phyloP scores from a whole-genome alignment of 1,140 invertebrate genomes.

The Scaptodrosophila lebanonensis region DNA sequence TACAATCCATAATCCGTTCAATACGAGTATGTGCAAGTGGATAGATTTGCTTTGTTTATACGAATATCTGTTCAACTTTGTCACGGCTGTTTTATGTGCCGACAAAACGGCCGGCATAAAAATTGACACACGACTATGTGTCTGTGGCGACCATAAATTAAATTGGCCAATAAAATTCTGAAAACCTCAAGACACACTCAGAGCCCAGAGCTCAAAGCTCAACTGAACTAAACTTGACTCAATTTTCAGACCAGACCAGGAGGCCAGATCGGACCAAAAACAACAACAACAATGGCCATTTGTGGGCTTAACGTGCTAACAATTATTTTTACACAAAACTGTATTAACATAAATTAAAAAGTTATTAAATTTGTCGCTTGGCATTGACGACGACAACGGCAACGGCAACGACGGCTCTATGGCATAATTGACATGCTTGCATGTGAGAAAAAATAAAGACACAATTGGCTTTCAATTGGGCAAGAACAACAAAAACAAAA shows the following conservation, averaged over 20 bases:
- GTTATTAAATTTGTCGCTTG: slow-evolving; percentile 45
- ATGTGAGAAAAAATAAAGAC: background rate
- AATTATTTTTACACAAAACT: slow-evolving; percentile 21
- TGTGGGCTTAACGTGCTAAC: slow-evolving; percentile 33
- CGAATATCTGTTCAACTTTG: slow-evolving; percentile 12
- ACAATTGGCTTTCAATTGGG: too few species aligned
- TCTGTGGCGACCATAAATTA: slow-evolving; percentile 54
- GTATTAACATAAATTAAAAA: slow-evolving; percentile 29
- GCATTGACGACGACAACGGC: slow-evolving; percentile 15
- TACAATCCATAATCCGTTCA: slow-evolving; percentile 25
- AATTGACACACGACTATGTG: slow-evolving; percentile 45
- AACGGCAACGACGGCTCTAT: too few species aligned
- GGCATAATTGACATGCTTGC: too few species aligned
- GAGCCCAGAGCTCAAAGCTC: slow-evolving; percentile 13
- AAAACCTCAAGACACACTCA: slow-evolving; percentile 17
- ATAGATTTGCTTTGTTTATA: slow-evolving; percentile 6
- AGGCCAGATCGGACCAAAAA: background rate
- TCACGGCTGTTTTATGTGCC: slow-evolving; percentile 14
- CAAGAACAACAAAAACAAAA: slow-evolving; percentile 6
- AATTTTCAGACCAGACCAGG: slow-evolving; percentile 28
- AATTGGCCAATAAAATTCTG: slow-evolving; percentile 68
- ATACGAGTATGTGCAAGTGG: background rate
- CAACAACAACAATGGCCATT: slow-evolving; percentile 8
- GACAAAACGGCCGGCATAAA: slow-evolving; percentile 26
- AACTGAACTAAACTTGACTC: slow-evolving; percentile 32